These are phyloP conservation scores for Hylyphantes graminicola DNA, from an alignment of 1,140 invertebrate genomes.

Conservation along the genomic window DNA sequence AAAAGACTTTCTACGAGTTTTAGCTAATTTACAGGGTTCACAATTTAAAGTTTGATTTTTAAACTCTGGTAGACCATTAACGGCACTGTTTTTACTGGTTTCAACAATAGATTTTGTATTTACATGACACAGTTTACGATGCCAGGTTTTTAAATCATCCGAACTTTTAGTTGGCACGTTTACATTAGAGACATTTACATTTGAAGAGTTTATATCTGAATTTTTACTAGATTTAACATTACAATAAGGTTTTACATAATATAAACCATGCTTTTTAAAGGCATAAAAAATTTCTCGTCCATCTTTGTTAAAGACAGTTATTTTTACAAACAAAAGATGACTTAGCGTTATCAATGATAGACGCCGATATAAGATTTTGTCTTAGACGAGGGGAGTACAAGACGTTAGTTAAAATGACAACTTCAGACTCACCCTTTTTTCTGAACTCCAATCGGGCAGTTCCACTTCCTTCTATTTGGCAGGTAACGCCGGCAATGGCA, in stretches of 20 bases:
- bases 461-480: background rate
- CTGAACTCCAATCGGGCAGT: background rate
- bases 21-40: conserved; percentile 3
- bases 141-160: background rate
- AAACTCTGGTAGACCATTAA: background rate
- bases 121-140: background rate
- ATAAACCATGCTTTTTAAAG: background rate
- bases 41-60: background rate
- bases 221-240: too few species aligned
- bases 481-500: background rate
- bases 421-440: background rate
- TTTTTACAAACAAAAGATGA: background rate
- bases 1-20: background rate
- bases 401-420: background rate
- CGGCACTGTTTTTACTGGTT: background rate
- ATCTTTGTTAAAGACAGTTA: background rate
- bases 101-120: background rate
- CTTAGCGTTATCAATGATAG: background rate
- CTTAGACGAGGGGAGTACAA: background rate
- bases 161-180: background rate
- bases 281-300: background rate
- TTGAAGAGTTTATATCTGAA: background rate
- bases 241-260: background rate
- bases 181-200: background rate
- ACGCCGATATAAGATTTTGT: background rate